Percentiles rank a stretch among this genome's conserved stretches.
These are phyloP conservation scores for Sphaeridia pumilis DNA, from an alignment of 2,888 invertebrate genomes.

Conservation along the genomic window DNA sequence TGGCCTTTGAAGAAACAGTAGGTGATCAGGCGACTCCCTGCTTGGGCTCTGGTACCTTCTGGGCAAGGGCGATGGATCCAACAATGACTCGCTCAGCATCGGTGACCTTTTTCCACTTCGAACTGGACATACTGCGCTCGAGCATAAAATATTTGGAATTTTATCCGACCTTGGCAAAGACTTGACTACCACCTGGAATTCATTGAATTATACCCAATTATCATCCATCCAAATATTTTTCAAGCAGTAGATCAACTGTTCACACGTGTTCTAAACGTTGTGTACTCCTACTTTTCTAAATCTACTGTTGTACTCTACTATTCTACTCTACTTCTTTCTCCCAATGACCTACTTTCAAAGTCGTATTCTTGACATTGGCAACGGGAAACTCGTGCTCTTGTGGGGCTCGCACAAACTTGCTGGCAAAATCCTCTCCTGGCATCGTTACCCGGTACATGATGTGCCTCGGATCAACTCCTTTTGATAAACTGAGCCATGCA, in stretches of 20 bases:
- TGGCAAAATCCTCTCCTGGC: slow-evolving; percentile 53
- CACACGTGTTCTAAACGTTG: neutral
- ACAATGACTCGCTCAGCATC: slow-evolving; percentile 40
- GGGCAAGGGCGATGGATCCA: slow-evolving; percentile 40
- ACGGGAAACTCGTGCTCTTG: slow-evolving; percentile 60
- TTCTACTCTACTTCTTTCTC: too few species aligned
- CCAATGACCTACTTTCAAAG: slow-evolving; percentile 47
- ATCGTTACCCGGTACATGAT: slow-evolving; percentile 58
- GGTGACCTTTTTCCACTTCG: slow-evolving; percentile 32
- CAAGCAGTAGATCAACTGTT: neutral
- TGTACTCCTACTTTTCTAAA: slow-evolving; percentile 1
- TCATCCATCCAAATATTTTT: slow-evolving; percentile 3
- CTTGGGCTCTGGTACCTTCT: slow-evolving; percentile 39
- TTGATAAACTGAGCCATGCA: slow-evolving; percentile 60
- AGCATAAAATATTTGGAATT: slow-evolving; percentile 53
- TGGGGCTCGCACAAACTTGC: slow-evolving; percentile 45
- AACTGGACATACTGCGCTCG: slow-evolving; percentile 33
- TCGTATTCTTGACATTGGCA: slow-evolving; percentile 49
- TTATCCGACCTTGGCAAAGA: slow-evolving; percentile 59
- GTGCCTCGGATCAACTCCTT: slow-evolving; percentile 40
- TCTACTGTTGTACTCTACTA: neutral
- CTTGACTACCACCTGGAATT: slow-evolving; percentile 44
- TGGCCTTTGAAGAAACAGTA: slow-evolving; percentile 35
- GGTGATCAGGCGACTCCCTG: slow-evolving; percentile 39
- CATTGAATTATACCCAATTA: neutral